Conservation (phyloP, 1,140 invertebrate species). For the Galleria mellonella region DNA sequence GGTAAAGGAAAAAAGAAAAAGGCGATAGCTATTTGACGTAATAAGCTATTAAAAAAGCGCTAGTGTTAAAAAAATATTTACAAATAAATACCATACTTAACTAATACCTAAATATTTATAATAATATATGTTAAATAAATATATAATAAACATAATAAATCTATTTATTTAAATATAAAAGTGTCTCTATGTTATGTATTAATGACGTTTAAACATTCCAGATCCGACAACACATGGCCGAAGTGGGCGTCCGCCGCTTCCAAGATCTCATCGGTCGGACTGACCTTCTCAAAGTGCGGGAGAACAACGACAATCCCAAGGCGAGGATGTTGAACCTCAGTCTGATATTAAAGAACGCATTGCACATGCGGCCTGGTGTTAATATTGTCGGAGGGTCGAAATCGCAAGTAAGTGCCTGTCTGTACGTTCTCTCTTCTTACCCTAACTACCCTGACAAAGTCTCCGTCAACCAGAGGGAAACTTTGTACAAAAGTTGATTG, state of each 20-base stretch:
- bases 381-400: conserved; percentile 94
- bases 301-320: conserved; percentile 81
- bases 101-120: too few species aligned
- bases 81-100: too few species aligned
- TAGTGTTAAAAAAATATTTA: too few species aligned
- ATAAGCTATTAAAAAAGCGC: too few species aligned
- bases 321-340: conserved; percentile 90
- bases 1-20: too few species aligned
- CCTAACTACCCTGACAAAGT: not conserved
- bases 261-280: conserved; percentile 96
- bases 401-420: conserved; percentile 74
- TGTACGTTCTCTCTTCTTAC: not conserved
- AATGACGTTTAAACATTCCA: conserved; percentile 27
- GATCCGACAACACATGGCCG: conserved; percentile 92
- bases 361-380: conserved; percentile 90
- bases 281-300: conserved; percentile 86
- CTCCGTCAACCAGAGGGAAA: too few species aligned
- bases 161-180: too few species aligned
- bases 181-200: too few species aligned
- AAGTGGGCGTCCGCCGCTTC: conserved; percentile 90
- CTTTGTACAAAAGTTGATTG: too few species aligned
- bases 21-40: too few species aligned
- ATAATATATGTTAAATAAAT: too few species aligned
- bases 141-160: too few species aligned
- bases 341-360: conserved; percentile 90